Evolutionary conservation across 2,113 vertebrate genomes (phyloP).

Genomic region (Agapornis roseicollis): DNA sequence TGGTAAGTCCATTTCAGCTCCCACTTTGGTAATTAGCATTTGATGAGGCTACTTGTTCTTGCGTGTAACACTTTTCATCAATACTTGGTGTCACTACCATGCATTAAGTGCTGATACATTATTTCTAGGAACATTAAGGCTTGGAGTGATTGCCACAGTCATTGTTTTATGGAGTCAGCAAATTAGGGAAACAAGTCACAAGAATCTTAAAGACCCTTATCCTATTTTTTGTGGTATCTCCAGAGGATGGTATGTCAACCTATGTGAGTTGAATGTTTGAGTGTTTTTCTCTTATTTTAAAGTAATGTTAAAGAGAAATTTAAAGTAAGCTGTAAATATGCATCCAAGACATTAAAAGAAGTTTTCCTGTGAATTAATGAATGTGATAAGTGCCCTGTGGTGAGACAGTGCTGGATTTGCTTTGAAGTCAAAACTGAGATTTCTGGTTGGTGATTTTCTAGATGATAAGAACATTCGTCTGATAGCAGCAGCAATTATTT

Average conservation of each 20-base stretch:
- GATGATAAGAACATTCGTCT: background rate
- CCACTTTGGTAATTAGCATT: constrained; percentile 40
- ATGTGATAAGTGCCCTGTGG: constrained; percentile 20
- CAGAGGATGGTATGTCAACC: background rate
- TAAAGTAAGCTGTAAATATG: constrained; percentile 48
- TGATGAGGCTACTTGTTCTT: constrained; percentile 37
- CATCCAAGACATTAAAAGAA: constrained; percentile 28
- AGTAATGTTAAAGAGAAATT: constrained; percentile 46
- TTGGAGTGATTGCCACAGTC: constrained; percentile 29
- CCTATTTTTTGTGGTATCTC: constrained; percentile 14
- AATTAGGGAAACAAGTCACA: background rate
- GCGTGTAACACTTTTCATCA: background rate
- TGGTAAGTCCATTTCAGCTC: background rate
- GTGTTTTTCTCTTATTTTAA: background rate
- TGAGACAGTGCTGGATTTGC: constrained; percentile 9
- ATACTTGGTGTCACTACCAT: background rate
- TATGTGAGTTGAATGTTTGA: background rate
- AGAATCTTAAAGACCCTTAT: background rate
- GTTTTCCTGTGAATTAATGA: constrained; percentile 66
- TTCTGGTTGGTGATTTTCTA: constrained; percentile 35
- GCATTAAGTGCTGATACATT: constrained; percentile 33
- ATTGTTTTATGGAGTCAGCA: constrained; percentile 47
- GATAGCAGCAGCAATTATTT: constrained; percentile 40
- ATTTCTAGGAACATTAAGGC: constrained; percentile 43
- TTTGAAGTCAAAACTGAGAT: constrained; percentile 59